Conservation (phyloP, 2,113 vertebrate species). For the Paradoxurus hermaphroditus region DNA sequence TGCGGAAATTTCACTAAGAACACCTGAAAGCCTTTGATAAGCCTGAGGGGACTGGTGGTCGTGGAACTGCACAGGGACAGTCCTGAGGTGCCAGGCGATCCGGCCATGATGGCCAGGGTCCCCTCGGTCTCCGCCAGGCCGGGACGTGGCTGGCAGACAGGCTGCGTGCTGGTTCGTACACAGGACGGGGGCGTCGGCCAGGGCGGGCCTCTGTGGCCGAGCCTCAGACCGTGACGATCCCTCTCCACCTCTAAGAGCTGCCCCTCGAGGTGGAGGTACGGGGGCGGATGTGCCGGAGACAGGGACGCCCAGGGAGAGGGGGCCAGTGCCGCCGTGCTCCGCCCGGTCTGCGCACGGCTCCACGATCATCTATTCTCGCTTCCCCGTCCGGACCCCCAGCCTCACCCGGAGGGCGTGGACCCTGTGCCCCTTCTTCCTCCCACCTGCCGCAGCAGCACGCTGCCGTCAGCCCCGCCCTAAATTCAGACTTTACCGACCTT, state of each 20-base stretch:
- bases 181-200: accelerated
- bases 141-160: accelerated
- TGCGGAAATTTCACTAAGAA: background rate
- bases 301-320: accelerated
- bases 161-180: background rate
- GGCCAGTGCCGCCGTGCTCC: accelerated
- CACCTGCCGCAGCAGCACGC: background rate
- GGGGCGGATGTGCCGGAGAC: accelerated
- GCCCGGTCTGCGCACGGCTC: too few species aligned
- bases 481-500: background rate
- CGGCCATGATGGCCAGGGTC: background rate
- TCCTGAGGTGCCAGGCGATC: background rate
- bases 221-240: background rate
- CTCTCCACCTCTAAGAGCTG: background rate
- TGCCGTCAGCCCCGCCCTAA: background rate
- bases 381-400: background rate
- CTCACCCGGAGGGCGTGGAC: background rate
- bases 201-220: accelerated
- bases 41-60: background rate
- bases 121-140: accelerated
- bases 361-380: accelerated
- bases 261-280: accelerated
- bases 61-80: background rate
- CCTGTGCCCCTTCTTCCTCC: background rate
- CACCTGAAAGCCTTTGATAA: accelerated